A percentile compares a stretch with the other conserved stretches of the same genome.
phyloP scores from a whole-genome alignment of 2,797 vertebrate species.

The Pipistrellus pipistrellus region DNA sequence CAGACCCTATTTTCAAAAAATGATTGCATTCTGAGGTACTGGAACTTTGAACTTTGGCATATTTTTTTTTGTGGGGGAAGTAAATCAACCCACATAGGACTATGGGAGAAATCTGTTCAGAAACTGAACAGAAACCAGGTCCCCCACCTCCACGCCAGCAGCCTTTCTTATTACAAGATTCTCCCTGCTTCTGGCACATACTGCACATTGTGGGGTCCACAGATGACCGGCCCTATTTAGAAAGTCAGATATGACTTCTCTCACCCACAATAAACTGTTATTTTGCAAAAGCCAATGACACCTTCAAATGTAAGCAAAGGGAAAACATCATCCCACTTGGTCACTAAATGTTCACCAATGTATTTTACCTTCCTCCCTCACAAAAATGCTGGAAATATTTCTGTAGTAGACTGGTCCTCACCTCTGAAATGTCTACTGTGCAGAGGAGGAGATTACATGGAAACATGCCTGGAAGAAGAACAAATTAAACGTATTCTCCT shows the following conservation, averaged over 20 bases:
- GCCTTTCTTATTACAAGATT: not conserved
- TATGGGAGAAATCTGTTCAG: slow-evolving; percentile 1
- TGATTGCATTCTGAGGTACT: not conserved
- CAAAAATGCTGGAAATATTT: slow-evolving; percentile 31
- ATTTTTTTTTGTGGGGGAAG: not conserved
- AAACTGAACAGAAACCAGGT: not conserved
- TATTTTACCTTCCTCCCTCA: slow-evolving; percentile 50
- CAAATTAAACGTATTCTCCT: not conserved
- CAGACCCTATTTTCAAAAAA: slow-evolving; percentile 24
- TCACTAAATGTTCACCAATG: not conserved
- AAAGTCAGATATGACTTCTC: slow-evolving; percentile 19
- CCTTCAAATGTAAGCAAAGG: not conserved
- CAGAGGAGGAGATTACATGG: not conserved
- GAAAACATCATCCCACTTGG: slow-evolving; percentile 19
- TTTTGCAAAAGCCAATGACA: not conserved
- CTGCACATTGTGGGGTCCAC: not conserved
- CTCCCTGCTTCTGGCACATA: not conserved
- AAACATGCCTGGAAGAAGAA: slow-evolving; percentile 15
- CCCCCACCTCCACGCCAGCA: not conserved
- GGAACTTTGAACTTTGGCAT: not conserved
- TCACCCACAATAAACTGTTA: not conserved
- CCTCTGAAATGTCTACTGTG: slow-evolving; percentile 16
- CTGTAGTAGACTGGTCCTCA: not conserved
- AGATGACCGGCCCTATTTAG: not conserved
- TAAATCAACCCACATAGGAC: not conserved